Percentiles rank a stretch among this genome's conserved stretches.
Conservation (phyloP, 2,888 invertebrate genomes). For the Temnothorax ravouxi region DNA sequence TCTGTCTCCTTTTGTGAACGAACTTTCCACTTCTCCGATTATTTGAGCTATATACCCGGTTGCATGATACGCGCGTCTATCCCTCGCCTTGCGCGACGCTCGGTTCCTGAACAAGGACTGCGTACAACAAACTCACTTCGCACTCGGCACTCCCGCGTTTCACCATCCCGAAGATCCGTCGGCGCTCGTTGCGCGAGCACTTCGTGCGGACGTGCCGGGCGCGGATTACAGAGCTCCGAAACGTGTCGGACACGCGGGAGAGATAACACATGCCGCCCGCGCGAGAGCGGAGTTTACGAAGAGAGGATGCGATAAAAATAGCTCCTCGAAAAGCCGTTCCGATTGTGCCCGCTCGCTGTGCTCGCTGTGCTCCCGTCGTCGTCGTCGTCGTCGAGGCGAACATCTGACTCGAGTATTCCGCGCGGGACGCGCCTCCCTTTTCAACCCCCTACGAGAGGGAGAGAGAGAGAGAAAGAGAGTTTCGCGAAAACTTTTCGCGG, state of each 20-base stretch:
- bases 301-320: constrained; percentile 52
- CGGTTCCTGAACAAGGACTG: not conserved
- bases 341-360: constrained; percentile 7
- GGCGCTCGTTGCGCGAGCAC: constrained; percentile 1
- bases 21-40: not conserved
- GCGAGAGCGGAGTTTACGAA: constrained; percentile 30
- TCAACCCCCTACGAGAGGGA: not conserved
- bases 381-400: not conserved
- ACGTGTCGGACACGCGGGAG: constrained; percentile 37
- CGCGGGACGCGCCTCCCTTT: not conserved
- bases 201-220: constrained; percentile 20
- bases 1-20: no score
- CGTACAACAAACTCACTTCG: not conserved
- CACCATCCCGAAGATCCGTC: not conserved
- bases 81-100: not conserved
- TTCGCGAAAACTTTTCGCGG: constrained; percentile 38
- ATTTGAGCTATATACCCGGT: not conserved
- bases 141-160: not conserved
- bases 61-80: not conserved
- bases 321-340: constrained; percentile 22
- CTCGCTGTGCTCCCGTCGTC: not conserved
- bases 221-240: constrained; percentile 2
- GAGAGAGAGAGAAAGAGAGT: not conserved
- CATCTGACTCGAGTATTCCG: constrained; percentile 25
- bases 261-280: constrained; percentile 41